These are phyloP conservation scores for Antrozous pallidus DNA, from an alignment of 2,797 vertebrate genomes.

Conservation along the genomic window DNA sequence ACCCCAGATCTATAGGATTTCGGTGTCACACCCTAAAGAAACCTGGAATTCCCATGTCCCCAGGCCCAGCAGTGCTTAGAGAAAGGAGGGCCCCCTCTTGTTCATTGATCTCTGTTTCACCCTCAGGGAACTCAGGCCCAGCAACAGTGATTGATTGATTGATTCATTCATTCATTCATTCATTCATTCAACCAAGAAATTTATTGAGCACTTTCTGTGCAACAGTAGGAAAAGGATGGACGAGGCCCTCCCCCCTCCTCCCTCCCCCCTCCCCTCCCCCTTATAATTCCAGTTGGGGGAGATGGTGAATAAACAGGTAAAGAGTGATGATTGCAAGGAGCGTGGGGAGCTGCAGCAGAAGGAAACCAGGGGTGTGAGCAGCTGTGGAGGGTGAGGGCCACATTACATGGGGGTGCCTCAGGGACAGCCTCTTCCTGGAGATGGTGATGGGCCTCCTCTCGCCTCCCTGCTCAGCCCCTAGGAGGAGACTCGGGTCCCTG, in stretches of 20 bases:
- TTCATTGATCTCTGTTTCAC: background rate
- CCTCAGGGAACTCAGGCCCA: background rate
- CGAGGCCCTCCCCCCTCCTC: fast-evolving
- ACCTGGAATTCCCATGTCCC: background rate
- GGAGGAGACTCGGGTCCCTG: fast-evolving
- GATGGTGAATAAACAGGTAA: too few species aligned
- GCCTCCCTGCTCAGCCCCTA: background rate
- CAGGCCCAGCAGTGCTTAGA: background rate
- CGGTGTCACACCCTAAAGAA: background rate
- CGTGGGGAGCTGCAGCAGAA: background rate
- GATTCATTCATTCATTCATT: background rate
- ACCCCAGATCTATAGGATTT: background rate
- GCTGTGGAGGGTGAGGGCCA: background rate
- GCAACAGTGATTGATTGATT: background rate
- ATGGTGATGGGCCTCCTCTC: background rate
- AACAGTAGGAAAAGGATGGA: background rate
- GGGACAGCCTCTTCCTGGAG: background rate
- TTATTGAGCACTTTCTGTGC: background rate
- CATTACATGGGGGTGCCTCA: background rate
- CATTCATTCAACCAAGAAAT: background rate
- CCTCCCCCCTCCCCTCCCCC: too few species aligned
- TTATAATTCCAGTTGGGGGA: background rate
- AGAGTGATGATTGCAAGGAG: background rate
- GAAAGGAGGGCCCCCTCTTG: background rate
- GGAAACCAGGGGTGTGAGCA: background rate